These are phyloP conservation scores for Caenorhabditis briggsae DNA, from an alignment of 1,140 invertebrate genomes.

Conservation along the genomic window DNA sequence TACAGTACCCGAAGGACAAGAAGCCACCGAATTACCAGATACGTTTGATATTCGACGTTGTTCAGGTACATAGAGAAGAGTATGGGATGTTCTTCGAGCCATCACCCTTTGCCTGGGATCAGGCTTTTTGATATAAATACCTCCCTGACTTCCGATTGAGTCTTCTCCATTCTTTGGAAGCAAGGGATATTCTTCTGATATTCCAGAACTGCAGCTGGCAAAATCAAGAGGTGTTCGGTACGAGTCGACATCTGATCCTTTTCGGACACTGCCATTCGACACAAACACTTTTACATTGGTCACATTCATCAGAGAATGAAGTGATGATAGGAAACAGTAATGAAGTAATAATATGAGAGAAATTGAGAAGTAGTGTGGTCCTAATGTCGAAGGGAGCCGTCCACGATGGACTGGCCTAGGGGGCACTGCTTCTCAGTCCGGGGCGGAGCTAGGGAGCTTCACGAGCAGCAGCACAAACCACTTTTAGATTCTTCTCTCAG, in stretches of 20 bases:
- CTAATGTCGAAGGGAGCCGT: slow-evolving; percentile 2
- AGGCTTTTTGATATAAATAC: slow-evolving; percentile 61
- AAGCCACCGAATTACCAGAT: slow-evolving; percentile 71
- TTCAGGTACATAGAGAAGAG: slow-evolving; percentile 74
- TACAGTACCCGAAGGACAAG: slow-evolving; percentile 71
- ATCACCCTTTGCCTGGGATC: slow-evolving; percentile 57
- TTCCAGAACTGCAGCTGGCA: slow-evolving; percentile 39
- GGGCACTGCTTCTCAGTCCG: slow-evolving; percentile 42
- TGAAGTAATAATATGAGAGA: slow-evolving; percentile 17
- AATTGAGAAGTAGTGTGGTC: slow-evolving; percentile 20
- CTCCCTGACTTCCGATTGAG: slow-evolving; percentile 7
- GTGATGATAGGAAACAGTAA: neutral
- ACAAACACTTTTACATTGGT: slow-evolving; percentile 47
- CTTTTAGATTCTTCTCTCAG: slow-evolving; percentile 52
- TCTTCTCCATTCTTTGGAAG: slow-evolving; percentile 40
- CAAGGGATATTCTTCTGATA: slow-evolving; percentile 27
- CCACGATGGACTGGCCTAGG: slow-evolving; percentile 48
- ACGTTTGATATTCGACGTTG: slow-evolving; percentile 71
- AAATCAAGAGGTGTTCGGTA: slow-evolving; percentile 44
- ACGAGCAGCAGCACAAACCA: slow-evolving; percentile 53
- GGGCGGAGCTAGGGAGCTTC: slow-evolving; percentile 32
- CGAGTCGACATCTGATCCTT: slow-evolving; percentile 36
- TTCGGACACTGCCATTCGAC: slow-evolving; percentile 45
- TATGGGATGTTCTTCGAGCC: slow-evolving; percentile 70
- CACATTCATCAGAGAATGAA: slow-evolving; percentile 11